Conservation (phyloP, 2,797 vertebrate species). For the Tragopan temminckii region DNA sequence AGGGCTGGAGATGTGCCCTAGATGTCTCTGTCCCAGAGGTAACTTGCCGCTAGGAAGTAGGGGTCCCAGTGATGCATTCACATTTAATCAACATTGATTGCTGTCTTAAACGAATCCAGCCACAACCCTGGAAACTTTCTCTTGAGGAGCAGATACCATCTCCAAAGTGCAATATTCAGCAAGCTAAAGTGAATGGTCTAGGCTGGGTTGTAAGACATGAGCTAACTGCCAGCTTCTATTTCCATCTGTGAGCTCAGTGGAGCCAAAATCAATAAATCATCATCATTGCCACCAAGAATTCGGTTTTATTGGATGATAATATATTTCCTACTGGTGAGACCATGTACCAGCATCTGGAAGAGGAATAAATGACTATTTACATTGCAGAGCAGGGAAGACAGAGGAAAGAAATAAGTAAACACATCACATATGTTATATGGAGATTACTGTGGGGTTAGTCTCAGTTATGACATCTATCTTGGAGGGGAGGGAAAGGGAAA, state of each 20-base stretch:
- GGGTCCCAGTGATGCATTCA: slow-evolving; percentile 6
- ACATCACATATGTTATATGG: slow-evolving; percentile 56
- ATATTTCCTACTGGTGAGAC: slow-evolving; percentile 76
- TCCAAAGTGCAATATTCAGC: slow-evolving; percentile 34
- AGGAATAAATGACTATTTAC: slow-evolving; percentile 73
- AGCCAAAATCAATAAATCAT: slow-evolving; percentile 78
- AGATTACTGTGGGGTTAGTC: slow-evolving; percentile 30
- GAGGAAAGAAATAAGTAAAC: slow-evolving; percentile 70
- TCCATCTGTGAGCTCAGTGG: slow-evolving; percentile 38
- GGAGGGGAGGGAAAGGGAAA: slow-evolving; percentile 63
- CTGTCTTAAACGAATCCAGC: slow-evolving; percentile 10
- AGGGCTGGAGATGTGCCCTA: slow-evolving; percentile 51
- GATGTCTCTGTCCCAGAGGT: background rate
- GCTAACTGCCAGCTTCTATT: slow-evolving; percentile 73
- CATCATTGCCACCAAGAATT: slow-evolving; percentile 67
- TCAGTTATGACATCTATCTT: slow-evolving; percentile 46
- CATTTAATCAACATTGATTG: background rate
- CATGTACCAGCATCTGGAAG: slow-evolving; percentile 71
- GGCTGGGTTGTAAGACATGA: slow-evolving; percentile 72
- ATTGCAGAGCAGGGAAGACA: slow-evolving; percentile 60
- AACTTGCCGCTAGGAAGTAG: background rate
- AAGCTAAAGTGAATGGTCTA: slow-evolving; percentile 38
- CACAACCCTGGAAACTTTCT: slow-evolving; percentile 67
- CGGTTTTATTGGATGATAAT: slow-evolving; percentile 76
- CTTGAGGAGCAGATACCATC: slow-evolving; percentile 12